Percentiles rank a stretch among this genome's conserved stretches.
Evolutionary conservation across 35 echinoderm and acorn worm genomes (phyloP).

Genomic region (Patiria miniata): DNA sequence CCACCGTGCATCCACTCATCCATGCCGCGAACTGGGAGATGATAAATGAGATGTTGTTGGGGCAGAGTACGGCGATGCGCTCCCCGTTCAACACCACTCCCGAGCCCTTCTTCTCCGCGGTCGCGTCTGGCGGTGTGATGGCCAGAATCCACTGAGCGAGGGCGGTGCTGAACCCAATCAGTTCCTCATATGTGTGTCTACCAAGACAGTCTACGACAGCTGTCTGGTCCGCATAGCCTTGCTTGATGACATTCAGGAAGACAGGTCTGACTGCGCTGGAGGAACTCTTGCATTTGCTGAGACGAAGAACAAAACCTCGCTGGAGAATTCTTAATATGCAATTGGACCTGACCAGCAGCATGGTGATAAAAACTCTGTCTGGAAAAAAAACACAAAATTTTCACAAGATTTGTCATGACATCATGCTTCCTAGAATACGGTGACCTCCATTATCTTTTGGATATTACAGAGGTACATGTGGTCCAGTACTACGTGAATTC

Average conservation of each 20-base stretch:
- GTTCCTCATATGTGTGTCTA: conserved; percentile 64
- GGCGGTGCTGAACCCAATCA: conserved; percentile 57
- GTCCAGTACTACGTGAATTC: too few species aligned
- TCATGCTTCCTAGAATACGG: too few species aligned
- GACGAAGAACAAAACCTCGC: too few species aligned
- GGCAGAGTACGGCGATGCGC: conserved; percentile 85
- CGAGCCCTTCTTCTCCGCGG: conserved; percentile 25
- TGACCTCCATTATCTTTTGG: too few species aligned
- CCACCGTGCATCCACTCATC: conserved; percentile 90
- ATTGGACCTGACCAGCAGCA: too few species aligned
- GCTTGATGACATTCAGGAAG: conserved; percentile 70
- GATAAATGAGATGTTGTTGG: conserved; percentile 79
- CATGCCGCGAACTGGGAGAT: conserved; percentile 85
- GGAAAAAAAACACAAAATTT: too few species aligned
- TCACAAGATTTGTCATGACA: too few species aligned
- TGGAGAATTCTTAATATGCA: too few species aligned
- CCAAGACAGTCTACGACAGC: conserved; percentile 77
- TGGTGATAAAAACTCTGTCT: too few species aligned
- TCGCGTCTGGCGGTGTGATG: conserved; percentile 47
- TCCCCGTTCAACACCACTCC: conserved; percentile 79
- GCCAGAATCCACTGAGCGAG: conserved; percentile 61
- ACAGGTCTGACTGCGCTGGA: conserved; percentile 43
- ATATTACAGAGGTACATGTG: too few species aligned
- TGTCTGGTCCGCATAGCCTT: conserved; percentile 49
- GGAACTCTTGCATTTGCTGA: neutral